Conservation (phyloP, 2,113 vertebrate genomes). For the Sylvia atricapilla region DNA sequence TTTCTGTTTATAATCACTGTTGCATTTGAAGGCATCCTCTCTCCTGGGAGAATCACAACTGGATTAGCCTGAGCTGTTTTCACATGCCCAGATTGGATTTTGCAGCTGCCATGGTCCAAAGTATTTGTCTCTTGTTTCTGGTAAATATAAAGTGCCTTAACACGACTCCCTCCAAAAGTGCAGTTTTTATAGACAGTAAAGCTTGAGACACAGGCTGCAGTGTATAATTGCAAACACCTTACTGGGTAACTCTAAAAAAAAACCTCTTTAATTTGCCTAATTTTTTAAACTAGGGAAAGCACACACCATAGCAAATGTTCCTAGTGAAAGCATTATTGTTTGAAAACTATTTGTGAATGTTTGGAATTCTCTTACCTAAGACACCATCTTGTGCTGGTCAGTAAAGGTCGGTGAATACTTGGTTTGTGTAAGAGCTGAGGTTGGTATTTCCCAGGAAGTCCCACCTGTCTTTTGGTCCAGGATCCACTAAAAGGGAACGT, state of each 20-base stretch:
- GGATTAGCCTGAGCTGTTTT: background rate
- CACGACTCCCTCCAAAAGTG: background rate
- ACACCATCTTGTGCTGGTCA: background rate
- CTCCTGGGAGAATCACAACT: background rate
- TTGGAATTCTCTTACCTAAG: background rate
- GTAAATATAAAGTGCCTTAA: background rate
- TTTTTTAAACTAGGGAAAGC: background rate
- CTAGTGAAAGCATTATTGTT: background rate
- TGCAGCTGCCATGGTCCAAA: background rate
- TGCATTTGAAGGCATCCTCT: background rate
- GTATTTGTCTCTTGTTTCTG: background rate
- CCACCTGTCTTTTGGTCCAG: background rate
- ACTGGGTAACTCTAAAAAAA: background rate
- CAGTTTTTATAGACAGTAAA: background rate
- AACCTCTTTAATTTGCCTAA: background rate
- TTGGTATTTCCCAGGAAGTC: background rate
- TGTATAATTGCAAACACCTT: background rate
- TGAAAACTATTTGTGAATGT: background rate
- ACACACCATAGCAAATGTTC: background rate
- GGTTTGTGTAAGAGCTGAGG: background rate
- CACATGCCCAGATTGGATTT: background rate
- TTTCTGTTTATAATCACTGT: background rate
- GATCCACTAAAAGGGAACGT: accelerated
- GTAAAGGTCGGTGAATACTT: background rate
- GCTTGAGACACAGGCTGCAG: background rate